Evolutionary conservation across 1,140 invertebrate species (phyloP).

Genomic region (Sycobia sp.): DNA sequence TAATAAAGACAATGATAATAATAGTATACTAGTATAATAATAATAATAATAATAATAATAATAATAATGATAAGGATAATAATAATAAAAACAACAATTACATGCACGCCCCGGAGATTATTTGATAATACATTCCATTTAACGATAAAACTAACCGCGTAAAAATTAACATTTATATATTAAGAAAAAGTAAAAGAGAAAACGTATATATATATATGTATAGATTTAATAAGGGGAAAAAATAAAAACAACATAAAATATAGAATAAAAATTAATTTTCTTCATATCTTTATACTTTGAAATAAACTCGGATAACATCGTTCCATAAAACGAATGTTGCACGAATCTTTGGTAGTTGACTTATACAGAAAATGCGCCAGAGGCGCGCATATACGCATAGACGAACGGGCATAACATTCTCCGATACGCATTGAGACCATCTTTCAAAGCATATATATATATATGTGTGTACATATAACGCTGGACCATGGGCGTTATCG

Average conservation of each 20-base stretch:
- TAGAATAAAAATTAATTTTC: conserved; percentile 29
- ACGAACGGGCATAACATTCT: no score
- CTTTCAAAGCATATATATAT: no score
- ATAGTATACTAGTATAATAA: no score
- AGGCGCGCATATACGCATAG: no score
- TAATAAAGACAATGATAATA: conserved; percentile 2
- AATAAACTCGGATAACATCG: conserved; percentile 15
- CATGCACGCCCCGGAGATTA: conserved; percentile 1
- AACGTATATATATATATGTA: conserved; percentile 21
- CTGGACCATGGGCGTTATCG: no score
- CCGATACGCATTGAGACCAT: no score
- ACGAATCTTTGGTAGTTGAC: conserved; percentile 35
- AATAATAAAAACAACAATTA: conserved; percentile 12
- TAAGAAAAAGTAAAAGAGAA: conserved; percentile 30
- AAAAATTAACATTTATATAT: conserved; percentile 12
- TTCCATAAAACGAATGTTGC: conserved; percentile 26
- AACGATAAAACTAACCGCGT: no score
- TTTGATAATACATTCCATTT: conserved; percentile 18
- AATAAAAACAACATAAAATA: conserved; percentile 31
- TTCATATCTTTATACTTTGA: conserved; percentile 11
- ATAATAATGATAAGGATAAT: not conserved
- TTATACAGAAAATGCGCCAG: no score
- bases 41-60: no score
- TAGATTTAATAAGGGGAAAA: no score
- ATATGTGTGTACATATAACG: no score